Conservation (phyloP, 2,797 vertebrate genomes). For the Pseudomugil gertrudae region DNA sequence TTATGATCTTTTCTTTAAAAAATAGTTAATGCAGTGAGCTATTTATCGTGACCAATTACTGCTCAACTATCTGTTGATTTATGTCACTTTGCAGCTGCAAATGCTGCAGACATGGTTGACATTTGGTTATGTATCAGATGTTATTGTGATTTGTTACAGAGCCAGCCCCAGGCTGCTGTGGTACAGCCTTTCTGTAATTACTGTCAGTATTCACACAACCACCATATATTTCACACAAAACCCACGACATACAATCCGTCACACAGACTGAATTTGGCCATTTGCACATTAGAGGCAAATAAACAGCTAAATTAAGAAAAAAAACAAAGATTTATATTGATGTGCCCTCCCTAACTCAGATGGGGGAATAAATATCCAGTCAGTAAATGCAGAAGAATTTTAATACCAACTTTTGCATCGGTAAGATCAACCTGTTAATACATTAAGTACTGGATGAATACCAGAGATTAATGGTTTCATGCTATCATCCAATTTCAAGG, state of each 20-base stretch:
- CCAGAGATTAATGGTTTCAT: slow-evolving; percentile 41
- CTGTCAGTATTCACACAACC: slow-evolving; percentile 64
- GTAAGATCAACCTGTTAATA: slow-evolving; percentile 13
- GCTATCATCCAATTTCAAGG: slow-evolving; percentile 28
- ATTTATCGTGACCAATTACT: slow-evolving; percentile 22
- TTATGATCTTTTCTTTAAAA: slow-evolving; percentile 20
- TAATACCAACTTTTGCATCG: slow-evolving; percentile 31
- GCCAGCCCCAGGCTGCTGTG: slow-evolving; percentile 62
- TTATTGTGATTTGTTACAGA: slow-evolving; percentile 67
- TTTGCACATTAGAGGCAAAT: slow-evolving; percentile 52
- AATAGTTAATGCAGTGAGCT: neutral
- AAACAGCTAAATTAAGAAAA: slow-evolving; percentile 38
- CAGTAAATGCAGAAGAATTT: slow-evolving; percentile 27
- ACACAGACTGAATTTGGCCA: slow-evolving; percentile 40
- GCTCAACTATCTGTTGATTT: slow-evolving; percentile 44
- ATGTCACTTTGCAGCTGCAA: slow-evolving; percentile 32
- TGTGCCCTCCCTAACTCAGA: slow-evolving; percentile 13
- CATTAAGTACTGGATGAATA: slow-evolving; percentile 8
- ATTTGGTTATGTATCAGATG: slow-evolving; percentile 71
- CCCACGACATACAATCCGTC: slow-evolving; percentile 50
- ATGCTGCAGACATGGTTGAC: slow-evolving; percentile 51
- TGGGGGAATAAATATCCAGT: slow-evolving; percentile 34
- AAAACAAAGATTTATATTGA: slow-evolving; percentile 31
- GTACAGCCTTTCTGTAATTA: slow-evolving; percentile 71
- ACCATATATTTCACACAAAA: slow-evolving; percentile 61